phyloP scores from a whole-genome alignment of 35 echinoderm and acorn worm genomes.

The Anneissia japonica region DNA sequence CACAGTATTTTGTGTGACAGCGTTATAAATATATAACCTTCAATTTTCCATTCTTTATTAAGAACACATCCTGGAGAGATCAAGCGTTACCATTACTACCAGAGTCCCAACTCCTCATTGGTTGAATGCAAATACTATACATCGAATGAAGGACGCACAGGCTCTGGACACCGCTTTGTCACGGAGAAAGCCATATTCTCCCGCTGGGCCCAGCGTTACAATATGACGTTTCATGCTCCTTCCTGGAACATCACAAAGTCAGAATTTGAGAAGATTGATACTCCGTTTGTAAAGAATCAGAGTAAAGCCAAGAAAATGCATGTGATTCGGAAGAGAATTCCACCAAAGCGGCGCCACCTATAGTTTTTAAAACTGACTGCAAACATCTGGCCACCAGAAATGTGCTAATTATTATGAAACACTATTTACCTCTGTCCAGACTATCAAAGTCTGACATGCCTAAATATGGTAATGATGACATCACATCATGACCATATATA shows the following conservation, averaged over 20 bases:
- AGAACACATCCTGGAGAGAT: slow-evolving; percentile 11
- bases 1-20: too few species aligned
- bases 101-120: neutral
- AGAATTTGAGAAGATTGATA: neutral
- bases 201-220: slow-evolving; percentile 38
- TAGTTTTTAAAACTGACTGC: too few species aligned
- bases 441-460: too few species aligned
- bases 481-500: too few species aligned
- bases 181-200: slow-evolving; percentile 63
- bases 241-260: slow-evolving; percentile 26
- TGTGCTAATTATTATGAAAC: too few species aligned
- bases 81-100: slow-evolving; percentile 63
- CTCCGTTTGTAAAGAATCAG: neutral
- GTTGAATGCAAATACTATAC: slow-evolving; percentile 53
- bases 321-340: too few species aligned
- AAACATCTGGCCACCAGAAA: too few species aligned
- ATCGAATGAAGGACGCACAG: slow-evolving; percentile 27
- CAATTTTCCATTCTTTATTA: neutral
- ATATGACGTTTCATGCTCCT: slow-evolving; percentile 63
- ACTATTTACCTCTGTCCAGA: too few species aligned
- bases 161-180: slow-evolving; percentile 60
- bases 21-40: too few species aligned
- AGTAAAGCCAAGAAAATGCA: neutral
- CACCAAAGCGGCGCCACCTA: too few species aligned
- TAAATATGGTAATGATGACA: too few species aligned